A percentile compares a stretch with the other conserved stretches of the same genome.
Conservation (phyloP, 2,888 invertebrate genomes). For the Leptinotarsa tumamoca region DNA sequence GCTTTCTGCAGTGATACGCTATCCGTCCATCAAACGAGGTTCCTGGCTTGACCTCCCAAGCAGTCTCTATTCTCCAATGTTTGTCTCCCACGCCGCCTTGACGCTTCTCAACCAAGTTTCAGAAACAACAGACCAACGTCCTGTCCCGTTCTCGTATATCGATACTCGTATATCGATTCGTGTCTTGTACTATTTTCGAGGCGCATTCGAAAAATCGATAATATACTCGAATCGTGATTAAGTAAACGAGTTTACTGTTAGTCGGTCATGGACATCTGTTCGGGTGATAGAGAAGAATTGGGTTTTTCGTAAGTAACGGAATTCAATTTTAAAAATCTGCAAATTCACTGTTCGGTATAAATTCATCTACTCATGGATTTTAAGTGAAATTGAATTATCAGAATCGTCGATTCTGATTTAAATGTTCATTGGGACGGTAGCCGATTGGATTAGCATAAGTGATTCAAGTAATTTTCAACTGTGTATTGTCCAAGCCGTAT, state of each 20-base stretch:
- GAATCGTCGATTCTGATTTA: no score
- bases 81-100: constrained; percentile 57
- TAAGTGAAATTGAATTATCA: no score
- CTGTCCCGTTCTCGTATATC: constrained; percentile 47
- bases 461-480: no score
- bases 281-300: neutral
- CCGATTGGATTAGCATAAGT: no score
- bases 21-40: constrained; percentile 39
- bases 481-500: no score
- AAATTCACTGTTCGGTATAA: neutral
- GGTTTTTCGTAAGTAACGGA: constrained; percentile 3
- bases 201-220: constrained; percentile 41
- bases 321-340: neutral
- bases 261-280: constrained; percentile 37
- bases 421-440: no score
- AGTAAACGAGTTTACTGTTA: constrained; percentile 63
- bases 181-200: constrained; percentile 37
- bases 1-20: constrained; percentile 13
- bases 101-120: constrained; percentile 33
- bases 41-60: constrained; percentile 60
- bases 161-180: constrained; percentile 37
- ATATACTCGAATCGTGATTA: constrained; percentile 55
- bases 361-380: no score
- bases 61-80: constrained; percentile 47
- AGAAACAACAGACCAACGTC: constrained; percentile 36